Conservation (phyloP, 2,888 invertebrate genomes). For the Acanthopleura granulata region DNA sequence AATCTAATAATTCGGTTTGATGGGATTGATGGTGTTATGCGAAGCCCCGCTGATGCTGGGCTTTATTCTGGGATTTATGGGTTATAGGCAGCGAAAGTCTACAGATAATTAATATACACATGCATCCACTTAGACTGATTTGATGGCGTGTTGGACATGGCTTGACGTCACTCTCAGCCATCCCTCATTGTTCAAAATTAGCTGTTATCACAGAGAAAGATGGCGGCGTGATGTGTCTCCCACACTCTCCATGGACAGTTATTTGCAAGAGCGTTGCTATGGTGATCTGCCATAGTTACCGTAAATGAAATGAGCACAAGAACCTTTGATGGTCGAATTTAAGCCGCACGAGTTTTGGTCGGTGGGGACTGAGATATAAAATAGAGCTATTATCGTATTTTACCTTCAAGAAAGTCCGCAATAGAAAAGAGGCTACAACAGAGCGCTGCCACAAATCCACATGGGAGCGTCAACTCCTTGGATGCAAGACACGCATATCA, state of each 20-base stretch:
- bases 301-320: constrained; percentile 14
- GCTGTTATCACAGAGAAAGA: neutral
- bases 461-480: too few relatives aligned
- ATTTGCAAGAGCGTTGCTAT: constrained; percentile 9
- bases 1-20: too few relatives aligned
- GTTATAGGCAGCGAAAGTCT: too few relatives aligned
- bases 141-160: neutral
- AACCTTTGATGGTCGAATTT: constrained; percentile 10
- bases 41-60: too few relatives aligned
- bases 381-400: constrained; percentile 9
- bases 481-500: too few relatives aligned
- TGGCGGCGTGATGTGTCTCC: neutral
- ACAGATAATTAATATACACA: neutral
- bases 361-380: neutral
- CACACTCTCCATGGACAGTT: neutral
- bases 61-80: too few relatives aligned
- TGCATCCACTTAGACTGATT: constrained; percentile 1
- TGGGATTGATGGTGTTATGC: too few relatives aligned
- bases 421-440: too few relatives aligned
- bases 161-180: neutral
- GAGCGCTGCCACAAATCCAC: too few relatives aligned
- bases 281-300: constrained; percentile 8
- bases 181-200: neutral
- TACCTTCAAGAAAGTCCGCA: neutral
- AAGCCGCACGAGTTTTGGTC: constrained; percentile 1